Percentiles rank a stretch among this genome's conserved stretches.
Evolutionary conservation across 2,888 invertebrate species (phyloP).

Genomic region (Cyclophora albipunctata): DNA sequence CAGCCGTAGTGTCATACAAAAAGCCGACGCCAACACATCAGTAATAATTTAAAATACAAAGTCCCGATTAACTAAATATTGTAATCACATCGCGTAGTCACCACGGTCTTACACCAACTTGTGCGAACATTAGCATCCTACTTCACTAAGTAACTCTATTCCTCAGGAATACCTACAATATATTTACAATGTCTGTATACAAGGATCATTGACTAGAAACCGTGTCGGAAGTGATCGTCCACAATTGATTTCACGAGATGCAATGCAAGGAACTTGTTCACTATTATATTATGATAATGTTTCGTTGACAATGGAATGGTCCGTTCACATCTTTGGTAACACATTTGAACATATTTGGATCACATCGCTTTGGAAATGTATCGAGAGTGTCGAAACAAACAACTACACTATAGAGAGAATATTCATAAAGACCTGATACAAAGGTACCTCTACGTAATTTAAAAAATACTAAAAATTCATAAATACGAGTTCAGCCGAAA

Average conservation of each 20-base stretch:
- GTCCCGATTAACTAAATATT: slow-evolving; percentile 20
- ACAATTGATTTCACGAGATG: slow-evolving; percentile 11
- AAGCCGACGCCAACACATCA: too few relatives aligned
- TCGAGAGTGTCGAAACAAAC: not conserved
- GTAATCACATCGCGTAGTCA: not conserved
- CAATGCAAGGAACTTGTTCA: not conserved
- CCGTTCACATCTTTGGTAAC: slow-evolving; percentile 63
- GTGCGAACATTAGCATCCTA: slow-evolving; percentile 61
- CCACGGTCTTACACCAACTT: slow-evolving; percentile 30
- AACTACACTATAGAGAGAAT: slow-evolving; percentile 12
- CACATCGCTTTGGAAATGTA: slow-evolving; percentile 21
- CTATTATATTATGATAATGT: too few relatives aligned
- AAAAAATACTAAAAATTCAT: slow-evolving; percentile 23
- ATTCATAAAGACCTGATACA: slow-evolving; percentile 7
- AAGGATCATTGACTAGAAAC: slow-evolving; percentile 70
- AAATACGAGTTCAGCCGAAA: slow-evolving; percentile 27
- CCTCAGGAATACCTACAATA: slow-evolving; percentile 52
- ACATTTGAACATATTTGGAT: slow-evolving; percentile 50
- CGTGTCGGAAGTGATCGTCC: slow-evolving; percentile 44
- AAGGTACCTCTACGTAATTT: slow-evolving; percentile 10
- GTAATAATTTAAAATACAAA: slow-evolving; percentile 14
- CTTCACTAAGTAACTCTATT: slow-evolving; percentile 38
- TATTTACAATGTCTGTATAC: slow-evolving; percentile 61
- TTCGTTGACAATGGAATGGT: slow-evolving; percentile 40
- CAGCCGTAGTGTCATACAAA: too few relatives aligned